phyloP scores from a whole-genome alignment of 1,140 invertebrate genomes.

The Bombus soroeensis region DNA sequence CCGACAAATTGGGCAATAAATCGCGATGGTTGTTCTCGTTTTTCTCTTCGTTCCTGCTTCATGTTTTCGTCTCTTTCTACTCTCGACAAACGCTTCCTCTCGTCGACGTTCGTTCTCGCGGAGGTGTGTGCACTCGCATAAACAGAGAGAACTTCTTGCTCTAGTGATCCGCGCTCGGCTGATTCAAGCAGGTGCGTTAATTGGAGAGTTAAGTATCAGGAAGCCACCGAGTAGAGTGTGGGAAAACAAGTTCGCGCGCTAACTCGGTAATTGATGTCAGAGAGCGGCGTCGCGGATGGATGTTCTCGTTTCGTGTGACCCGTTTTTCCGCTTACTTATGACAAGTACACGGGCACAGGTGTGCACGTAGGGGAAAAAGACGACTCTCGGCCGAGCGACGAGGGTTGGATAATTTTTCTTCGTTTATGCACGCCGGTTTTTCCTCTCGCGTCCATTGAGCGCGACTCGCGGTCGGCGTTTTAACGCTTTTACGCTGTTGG shows the following conservation, averaged over 20 bases:
- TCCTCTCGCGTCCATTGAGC: neutral
- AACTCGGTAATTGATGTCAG: slow-evolving; percentile 38
- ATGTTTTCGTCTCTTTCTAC: neutral
- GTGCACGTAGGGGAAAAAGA: neutral
- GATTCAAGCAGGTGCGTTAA: slow-evolving; percentile 66
- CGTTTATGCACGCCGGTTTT: neutral
- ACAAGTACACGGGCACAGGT: neutral
- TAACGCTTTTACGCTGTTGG: neutral
- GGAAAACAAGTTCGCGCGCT: slow-evolving; percentile 23
- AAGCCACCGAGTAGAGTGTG: slow-evolving; percentile 56
- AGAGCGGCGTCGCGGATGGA: slow-evolving; percentile 27
- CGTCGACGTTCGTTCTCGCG: neutral
- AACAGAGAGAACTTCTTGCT: slow-evolving; percentile 1
- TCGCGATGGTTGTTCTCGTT: slow-evolving; percentile 28
- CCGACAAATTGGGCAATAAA: slow-evolving; percentile 67
- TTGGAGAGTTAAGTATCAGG: slow-evolving; percentile 72
- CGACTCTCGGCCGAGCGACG: neutral
- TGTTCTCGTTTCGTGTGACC: slow-evolving; percentile 45
- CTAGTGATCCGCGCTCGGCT: slow-evolving; percentile 8
- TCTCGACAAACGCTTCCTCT: neutral
- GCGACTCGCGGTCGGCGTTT: neutral
- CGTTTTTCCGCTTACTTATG: neutral
- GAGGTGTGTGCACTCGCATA: neutral
- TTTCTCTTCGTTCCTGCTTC: neutral
- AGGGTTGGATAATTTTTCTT: neutral